Evolutionary conservation across 2,888 invertebrate genomes (phyloP).

Genomic region (Brachypterus glaber): DNA sequence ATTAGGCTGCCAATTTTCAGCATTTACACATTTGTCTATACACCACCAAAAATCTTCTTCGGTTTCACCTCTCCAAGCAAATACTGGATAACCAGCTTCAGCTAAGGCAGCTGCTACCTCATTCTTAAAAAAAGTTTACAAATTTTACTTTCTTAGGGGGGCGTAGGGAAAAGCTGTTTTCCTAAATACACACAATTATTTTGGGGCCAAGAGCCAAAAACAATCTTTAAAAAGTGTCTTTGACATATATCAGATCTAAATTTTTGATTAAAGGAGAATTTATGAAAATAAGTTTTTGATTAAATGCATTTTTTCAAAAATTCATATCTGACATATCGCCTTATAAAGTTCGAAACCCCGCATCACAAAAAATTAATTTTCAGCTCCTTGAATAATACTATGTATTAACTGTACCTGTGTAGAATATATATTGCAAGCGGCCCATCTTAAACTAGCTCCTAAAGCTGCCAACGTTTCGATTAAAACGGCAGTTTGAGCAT

Average conservation of each 20-base stretch:
- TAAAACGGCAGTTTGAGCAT: slow-evolving; percentile 94
- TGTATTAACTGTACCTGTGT: slow-evolving; percentile 71
- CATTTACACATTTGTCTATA: slow-evolving; percentile 89
- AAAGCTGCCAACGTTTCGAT: slow-evolving; percentile 82
- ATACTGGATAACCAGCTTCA: slow-evolving; percentile 80
- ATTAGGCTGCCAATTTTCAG: slow-evolving; percentile 92
- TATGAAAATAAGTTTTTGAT: too few relatives aligned
- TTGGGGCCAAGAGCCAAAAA: too few relatives aligned
- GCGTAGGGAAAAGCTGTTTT: not conserved
- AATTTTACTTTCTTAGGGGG: not conserved
- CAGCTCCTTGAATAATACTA: not conserved
- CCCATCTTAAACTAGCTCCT: slow-evolving; percentile 91
- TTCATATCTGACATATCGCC: too few relatives aligned
- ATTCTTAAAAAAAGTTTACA: slow-evolving; percentile 52
- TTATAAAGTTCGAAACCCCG: too few relatives aligned
- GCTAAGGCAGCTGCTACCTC: slow-evolving; percentile 95
- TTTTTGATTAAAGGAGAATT: not conserved
- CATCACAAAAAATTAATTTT: too few relatives aligned
- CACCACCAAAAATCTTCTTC: slow-evolving; percentile 99
- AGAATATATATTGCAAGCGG: slow-evolving; percentile 96
- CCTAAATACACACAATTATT: not conserved
- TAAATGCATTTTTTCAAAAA: too few relatives aligned
- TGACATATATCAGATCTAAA: too few relatives aligned
- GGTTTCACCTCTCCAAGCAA: slow-evolving; percentile 95
- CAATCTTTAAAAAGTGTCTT: too few relatives aligned